Base-by-base conservation (phyloP, 2,113 vertebrate genomes). In the Vireo altiloquus region DNA sequence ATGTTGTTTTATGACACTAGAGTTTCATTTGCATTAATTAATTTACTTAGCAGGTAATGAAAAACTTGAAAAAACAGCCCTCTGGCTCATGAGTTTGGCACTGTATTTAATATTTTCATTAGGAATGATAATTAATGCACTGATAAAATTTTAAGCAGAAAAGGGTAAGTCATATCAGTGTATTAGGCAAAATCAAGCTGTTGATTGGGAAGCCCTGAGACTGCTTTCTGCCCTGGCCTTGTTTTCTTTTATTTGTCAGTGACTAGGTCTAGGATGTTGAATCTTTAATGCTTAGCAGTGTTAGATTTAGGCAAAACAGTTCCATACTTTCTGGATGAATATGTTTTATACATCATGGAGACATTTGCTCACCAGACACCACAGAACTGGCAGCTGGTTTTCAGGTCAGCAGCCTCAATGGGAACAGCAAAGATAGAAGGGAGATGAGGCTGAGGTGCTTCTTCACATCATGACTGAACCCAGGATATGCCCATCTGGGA, bases 21-120 rank as follows among this genome's bases (percentile, higher is more conserved):
- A 93, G 66, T 75, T 96, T 91, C 63, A 95, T 97, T 97, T 95
- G 87, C 85, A 93, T 96, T 95, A 96, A 97, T 95, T 96, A 95
- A 95, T 96, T 95, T 92, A 97, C 87, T 90, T 94, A 94, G 88
- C 52, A 90, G 89, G 87, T 93, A 94, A 95, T 92, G 79, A 92
- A 91, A 92, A 85, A 46, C 47, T 90, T 93, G 85, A 92, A 92
- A 95, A 97, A 95, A 86, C 66, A 96, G 64, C 70, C 90, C 71
- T 91, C 78, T 94, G 86, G 89, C 82, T 90, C 81, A 75, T 47
- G 75, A 75, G 37, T 91, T 88, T 93, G 82, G 90, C 70, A 89
- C 76, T 2, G 12, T 75, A 79, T 92, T 94, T 95, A 92, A 92
- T 78, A 84, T 56, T 92, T 95, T 95, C 82, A 93, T 85, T 82